Evolutionary conservation across 1,140 invertebrate species (phyloP), one percentile per base, ranked within the genome.

Genomic region (Panagrolaimus sp.): DNA sequence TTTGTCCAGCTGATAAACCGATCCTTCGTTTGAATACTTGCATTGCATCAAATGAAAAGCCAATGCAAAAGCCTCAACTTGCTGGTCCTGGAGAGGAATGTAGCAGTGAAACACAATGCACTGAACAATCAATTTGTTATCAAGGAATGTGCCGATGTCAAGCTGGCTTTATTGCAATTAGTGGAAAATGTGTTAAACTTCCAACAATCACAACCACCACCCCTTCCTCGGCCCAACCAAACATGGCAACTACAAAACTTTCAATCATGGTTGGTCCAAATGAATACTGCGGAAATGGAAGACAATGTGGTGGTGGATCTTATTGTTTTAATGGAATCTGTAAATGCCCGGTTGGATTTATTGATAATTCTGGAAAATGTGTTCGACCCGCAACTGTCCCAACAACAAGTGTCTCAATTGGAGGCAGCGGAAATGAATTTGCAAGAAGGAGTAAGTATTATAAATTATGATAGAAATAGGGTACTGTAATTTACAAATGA

Each of bases 1-100:
- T 64, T 9, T 82, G 80, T 62, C 80, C 80, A n/a, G 32, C 69
- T 9, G 67, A 71, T 65, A 81, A 73, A 64, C 75, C 79, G 5
- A 43, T 77, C n/a, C 65, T 83, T 63, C 72, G 69, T 10, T 67
- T 83, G 32, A 73, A 78, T 67, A 72, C 76, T 63, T 82, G 78
- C 64, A 73, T 76, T 10, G 43, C 68, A 17, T 63, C 47, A 6
- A 66, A 77, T 46, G 77, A 78, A 38, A 72, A 65, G n/a, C 74
- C 55, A 15, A 72, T 67, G 28, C 32, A 65, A 17, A 63, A 65
- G 58, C 62, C 63, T 24, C 63, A 66, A 1, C 32, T 44, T n/a
- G 76, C 65, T 10, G 66, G 62, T 24, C 76, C 81, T 43, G 81
- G 76, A 47, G 70, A 74, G 26, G 52, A 58, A 14, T 82, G 80